Conservation (phyloP, 2,113 vertebrate genomes). For the Ia io region DNA sequence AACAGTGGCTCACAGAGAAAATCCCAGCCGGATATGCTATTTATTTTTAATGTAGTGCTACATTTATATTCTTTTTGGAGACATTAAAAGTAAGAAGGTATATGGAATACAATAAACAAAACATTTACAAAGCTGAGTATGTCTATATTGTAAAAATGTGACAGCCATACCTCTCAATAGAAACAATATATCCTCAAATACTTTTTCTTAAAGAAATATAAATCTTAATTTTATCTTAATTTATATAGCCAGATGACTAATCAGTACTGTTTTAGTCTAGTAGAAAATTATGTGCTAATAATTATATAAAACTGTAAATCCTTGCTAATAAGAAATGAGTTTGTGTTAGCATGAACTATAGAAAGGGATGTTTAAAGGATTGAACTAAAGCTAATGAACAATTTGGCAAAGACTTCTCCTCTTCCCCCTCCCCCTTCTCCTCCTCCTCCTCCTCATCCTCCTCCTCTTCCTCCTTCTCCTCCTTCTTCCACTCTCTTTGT, state of each 20-base stretch:
- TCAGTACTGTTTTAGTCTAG: neutral
- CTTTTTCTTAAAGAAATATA: neutral
- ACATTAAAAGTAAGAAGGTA: neutral
- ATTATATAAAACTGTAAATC: neutral
- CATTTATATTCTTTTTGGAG: neutral
- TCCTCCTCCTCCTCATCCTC: too few species aligned
- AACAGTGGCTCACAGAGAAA: neutral
- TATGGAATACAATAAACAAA: neutral
- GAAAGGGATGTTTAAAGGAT: neutral
- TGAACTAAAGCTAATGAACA: neutral
- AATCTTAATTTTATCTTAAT: neutral
- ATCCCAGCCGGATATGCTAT: neutral
- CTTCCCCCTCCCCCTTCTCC: accelerated
- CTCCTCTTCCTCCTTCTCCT: accelerated
- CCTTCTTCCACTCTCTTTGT: accelerated
- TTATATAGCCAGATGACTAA: neutral
- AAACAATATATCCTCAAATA: neutral
- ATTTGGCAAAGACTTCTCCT: neutral
- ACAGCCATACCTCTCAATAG: neutral
- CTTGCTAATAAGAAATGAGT: neutral
- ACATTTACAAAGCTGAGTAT: neutral
- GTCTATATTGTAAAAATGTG: neutral
- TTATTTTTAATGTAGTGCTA: neutral
- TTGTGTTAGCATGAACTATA: neutral
- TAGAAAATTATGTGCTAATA: neutral